Percentiles rank a stretch among this genome's conserved stretches.
phyloP scores from a whole-genome alignment of 2,797 vertebrate species.

The Arremon aurantiirostris region DNA sequence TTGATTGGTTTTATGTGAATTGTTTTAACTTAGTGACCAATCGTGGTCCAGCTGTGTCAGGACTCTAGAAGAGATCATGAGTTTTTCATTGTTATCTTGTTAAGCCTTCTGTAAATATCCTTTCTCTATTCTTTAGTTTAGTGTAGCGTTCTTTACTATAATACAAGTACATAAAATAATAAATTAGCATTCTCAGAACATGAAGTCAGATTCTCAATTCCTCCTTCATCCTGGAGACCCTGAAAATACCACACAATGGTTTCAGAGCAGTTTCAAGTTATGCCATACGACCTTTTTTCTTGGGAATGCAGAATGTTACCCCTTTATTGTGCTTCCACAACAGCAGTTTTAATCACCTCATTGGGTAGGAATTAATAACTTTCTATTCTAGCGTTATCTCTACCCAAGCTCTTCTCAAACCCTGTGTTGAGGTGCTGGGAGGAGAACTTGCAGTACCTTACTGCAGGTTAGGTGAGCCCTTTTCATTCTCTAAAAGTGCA shows the following conservation, averaged over 20 bases:
- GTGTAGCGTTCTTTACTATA: background rate
- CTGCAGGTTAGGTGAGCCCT: background rate
- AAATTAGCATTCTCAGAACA: background rate
- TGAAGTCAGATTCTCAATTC: background rate
- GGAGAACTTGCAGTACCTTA: background rate
- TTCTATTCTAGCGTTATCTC: conserved; percentile 13
- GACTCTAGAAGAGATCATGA: background rate
- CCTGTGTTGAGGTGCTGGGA: background rate
- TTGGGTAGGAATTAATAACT: conserved; percentile 51
- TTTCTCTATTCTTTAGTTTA: background rate
- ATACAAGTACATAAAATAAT: background rate
- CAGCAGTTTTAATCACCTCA: conserved; percentile 48
- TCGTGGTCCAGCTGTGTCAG: background rate
- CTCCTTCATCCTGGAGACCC: background rate
- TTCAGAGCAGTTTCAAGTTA: background rate
- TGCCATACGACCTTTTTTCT: background rate
- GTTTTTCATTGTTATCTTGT: background rate
- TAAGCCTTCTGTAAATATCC: background rate
- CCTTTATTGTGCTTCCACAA: background rate
- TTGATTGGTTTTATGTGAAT: background rate
- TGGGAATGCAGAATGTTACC: background rate
- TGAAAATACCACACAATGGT: background rate
- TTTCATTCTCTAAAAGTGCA: background rate
- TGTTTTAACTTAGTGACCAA: background rate
- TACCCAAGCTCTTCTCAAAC: conserved; percentile 49